These are phyloP conservation scores for Drosophila melanica DNA, from an alignment of 1,140 invertebrate species.

Conservation along the genomic window DNA sequence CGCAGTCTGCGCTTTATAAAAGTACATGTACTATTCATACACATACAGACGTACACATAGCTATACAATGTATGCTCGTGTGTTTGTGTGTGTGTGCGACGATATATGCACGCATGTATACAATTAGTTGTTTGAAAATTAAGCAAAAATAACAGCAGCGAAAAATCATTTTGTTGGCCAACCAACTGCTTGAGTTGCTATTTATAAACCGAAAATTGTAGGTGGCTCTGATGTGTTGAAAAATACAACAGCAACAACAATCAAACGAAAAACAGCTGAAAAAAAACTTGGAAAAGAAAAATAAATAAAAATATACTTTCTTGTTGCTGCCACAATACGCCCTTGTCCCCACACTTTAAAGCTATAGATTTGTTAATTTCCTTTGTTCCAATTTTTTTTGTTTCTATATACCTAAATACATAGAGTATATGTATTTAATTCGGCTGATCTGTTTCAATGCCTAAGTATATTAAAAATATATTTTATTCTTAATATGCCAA, in stretches of 20 bases:
- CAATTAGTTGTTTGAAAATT: conserved; percentile 82
- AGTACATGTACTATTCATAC: conserved; percentile 60
- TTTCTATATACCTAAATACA: background rate
- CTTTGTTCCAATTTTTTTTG: conserved; percentile 47
- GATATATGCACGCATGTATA: conserved; percentile 60
- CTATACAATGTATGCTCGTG: conserved; percentile 17
- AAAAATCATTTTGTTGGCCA: conserved; percentile 74
- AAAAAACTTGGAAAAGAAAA: conserved; percentile 47
- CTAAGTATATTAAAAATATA: conserved; percentile 31
- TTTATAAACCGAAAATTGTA: conserved; percentile 76
- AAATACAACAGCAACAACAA: conserved; percentile 47
- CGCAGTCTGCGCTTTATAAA: conserved; percentile 75
- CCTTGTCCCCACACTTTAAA: background rate
- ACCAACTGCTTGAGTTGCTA: conserved; percentile 77
- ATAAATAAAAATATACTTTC: conserved; percentile 69
- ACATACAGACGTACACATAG: conserved; percentile 37
- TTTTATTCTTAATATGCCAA: conserved; percentile 22
- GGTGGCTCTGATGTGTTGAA: conserved; percentile 75
- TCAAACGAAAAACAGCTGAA: conserved; percentile 29
- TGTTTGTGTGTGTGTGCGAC: conserved; percentile 17
- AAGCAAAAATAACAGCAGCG: conserved; percentile 76
- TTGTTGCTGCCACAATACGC: conserved; percentile 37
- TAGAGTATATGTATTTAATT: background rate
- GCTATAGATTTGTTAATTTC: conserved; percentile 40
- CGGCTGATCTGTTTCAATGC: conserved; percentile 8